Percentiles rank a stretch among this genome's conserved stretches.
Conservation (phyloP, 1,140 invertebrate genomes). For the Wasmannia auropunctata region DNA sequence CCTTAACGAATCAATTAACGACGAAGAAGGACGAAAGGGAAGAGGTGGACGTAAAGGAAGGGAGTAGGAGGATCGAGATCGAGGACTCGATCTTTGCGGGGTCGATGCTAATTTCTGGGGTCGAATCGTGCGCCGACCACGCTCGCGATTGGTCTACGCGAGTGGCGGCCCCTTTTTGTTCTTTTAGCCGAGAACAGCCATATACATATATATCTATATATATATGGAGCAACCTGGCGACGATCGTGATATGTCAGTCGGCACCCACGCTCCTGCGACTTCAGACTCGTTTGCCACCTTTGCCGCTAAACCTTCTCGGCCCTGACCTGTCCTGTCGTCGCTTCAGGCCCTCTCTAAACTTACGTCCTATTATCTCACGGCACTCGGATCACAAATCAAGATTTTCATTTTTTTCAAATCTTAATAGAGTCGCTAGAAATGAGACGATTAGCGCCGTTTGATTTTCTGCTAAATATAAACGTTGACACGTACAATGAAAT, state of each 20-base stretch:
- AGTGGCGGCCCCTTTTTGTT: constrained; percentile 69
- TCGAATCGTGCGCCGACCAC: constrained; percentile 65
- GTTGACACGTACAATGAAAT: not conserved
- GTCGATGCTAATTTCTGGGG: constrained; percentile 71
- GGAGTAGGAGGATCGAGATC: constrained; percentile 61
- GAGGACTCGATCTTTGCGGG: constrained; percentile 56
- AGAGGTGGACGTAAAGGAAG: not conserved
- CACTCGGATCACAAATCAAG: not conserved
- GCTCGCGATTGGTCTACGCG: constrained; percentile 62
- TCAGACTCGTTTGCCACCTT: constrained; percentile 68
- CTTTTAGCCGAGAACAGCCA: constrained; percentile 64
- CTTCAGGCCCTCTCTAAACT: constrained; percentile 54
- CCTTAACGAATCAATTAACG: constrained; percentile 66
- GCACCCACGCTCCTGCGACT: constrained; percentile 71
- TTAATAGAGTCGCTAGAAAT: not conserved
- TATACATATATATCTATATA: constrained; percentile 50
- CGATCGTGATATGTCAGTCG: constrained; percentile 74
- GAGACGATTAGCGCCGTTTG: not conserved
- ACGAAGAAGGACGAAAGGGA: not conserved
- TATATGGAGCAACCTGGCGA: constrained; percentile 70
- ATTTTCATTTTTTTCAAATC: not conserved
- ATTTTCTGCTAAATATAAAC: not conserved
- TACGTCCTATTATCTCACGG: constrained; percentile 42
- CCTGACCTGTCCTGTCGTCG: constrained; percentile 70
- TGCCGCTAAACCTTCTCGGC: constrained; percentile 54